These are phyloP conservation scores for Brienomyrus brachyistius DNA, from an alignment of 2,113 vertebrate species.

Conservation along the genomic window DNA sequence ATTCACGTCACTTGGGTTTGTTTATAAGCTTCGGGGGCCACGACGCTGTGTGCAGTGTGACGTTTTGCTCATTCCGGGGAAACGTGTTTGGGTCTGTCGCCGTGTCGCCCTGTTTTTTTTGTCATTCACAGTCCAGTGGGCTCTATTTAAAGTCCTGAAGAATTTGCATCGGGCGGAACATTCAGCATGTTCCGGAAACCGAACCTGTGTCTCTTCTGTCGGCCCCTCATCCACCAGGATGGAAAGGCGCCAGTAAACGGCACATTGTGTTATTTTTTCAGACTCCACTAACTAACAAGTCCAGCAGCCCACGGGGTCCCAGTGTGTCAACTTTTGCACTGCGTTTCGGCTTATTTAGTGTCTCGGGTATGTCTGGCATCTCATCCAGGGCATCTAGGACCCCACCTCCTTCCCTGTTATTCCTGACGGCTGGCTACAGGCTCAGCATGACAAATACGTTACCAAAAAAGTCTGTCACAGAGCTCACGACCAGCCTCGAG, in stretches of 20 bases:
- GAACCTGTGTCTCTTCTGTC: not conserved
- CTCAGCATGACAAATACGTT: not conserved
- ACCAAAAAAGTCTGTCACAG: not conserved
- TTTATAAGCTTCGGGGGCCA: not conserved
- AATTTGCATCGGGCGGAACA: not conserved
- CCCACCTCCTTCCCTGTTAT: not conserved
- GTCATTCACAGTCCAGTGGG: not conserved
- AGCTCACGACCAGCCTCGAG: not conserved
- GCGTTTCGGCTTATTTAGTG: not conserved
- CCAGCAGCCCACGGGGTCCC: not conserved
- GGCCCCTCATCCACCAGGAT: not conserved
- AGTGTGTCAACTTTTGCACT: not conserved
- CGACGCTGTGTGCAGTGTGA: not conserved
- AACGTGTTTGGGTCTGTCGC: not conserved
- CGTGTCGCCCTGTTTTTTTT: not conserved
- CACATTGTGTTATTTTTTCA: not conserved
- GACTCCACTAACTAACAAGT: not conserved
- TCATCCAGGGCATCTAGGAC: not conserved
- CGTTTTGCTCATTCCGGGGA: not conserved
- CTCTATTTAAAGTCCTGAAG: not conserved
- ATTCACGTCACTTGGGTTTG: not conserved
- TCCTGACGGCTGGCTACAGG: not conserved
- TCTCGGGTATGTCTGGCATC: not conserved
- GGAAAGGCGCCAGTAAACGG: not conserved
- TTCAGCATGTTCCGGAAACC: not conserved